Conservation (phyloP, 2,113 vertebrate genomes). For the Austrofundulus limnaeus region DNA sequence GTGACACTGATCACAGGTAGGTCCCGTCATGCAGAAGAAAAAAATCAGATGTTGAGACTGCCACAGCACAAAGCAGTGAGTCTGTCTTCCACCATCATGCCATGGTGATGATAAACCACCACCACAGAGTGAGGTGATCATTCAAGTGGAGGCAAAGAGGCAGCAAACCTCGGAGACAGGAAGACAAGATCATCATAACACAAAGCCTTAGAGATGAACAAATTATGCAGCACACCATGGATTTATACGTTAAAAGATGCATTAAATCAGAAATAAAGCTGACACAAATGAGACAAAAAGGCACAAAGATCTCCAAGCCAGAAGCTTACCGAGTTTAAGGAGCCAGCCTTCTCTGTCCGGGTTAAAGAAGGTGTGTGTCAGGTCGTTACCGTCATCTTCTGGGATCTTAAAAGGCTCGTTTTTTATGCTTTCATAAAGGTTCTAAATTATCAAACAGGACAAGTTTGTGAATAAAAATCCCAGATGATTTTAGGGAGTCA, state of each 20-base stretch:
- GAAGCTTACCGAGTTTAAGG: conserved; percentile 87
- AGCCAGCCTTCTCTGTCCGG: conserved; percentile 93
- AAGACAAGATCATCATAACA: conserved; percentile 26
- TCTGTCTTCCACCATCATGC: conserved; percentile 34
- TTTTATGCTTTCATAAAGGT: conserved; percentile 91
- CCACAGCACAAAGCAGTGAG: conserved; percentile 39
- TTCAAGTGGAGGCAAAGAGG: conserved; percentile 41
- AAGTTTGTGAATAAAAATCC: not conserved
- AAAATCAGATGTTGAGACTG: conserved; percentile 55
- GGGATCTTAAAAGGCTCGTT: conserved; percentile 94
- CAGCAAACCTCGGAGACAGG: conserved; percentile 35
- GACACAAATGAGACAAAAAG: not conserved
- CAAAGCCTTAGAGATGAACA: conserved; percentile 38
- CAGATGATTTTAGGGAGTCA: not conserved
- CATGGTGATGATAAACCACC: conserved; percentile 22
- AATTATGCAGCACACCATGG: not conserved
- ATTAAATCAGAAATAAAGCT: not conserved
- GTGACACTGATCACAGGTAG: conserved; percentile 74
- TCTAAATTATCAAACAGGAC: conserved; percentile 68
- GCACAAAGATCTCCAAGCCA: not conserved
- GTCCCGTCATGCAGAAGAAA: conserved; percentile 76
- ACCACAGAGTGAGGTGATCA: conserved; percentile 21
- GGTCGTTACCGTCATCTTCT: conserved; percentile 91
- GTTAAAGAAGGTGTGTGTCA: conserved; percentile 94
- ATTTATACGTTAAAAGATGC: not conserved